Percentiles rank a stretch among this genome's conserved stretches.
These are phyloP conservation scores for Eupeodes latifasciatus DNA, from an alignment of 2,888 invertebrate species.

Conservation along the genomic window DNA sequence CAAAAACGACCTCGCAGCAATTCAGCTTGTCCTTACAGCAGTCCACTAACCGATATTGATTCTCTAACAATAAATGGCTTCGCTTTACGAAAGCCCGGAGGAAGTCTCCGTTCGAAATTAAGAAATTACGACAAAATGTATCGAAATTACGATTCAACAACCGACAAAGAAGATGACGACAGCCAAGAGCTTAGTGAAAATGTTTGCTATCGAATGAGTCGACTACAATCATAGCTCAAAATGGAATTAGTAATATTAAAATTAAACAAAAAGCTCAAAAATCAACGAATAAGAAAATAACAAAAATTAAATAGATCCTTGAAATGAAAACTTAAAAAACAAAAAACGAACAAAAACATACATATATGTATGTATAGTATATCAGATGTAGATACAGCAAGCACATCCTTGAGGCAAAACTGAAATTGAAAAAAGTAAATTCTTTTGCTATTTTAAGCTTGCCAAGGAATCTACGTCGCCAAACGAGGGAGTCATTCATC, in stretches of 20 bases:
- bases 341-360: not conserved
- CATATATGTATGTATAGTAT: no score
- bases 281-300: no score
- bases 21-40: constrained; percentile 66
- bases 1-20: constrained; percentile 65
- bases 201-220: constrained; percentile 72
- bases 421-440: constrained; percentile 40
- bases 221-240: constrained; percentile 48
- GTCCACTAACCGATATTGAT: constrained; percentile 57
- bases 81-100: constrained; percentile 63
- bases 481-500: constrained; percentile 68
- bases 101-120: constrained; percentile 69
- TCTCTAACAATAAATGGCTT: constrained; percentile 53
- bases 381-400: not conserved
- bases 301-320: not conserved
- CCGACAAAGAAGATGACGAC: constrained; percentile 44
- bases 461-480: constrained; percentile 13
- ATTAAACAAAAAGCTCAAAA: not conserved
- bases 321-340: constrained; percentile 6
- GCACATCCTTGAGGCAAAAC: not conserved
- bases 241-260: not conserved
- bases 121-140: constrained; percentile 73
- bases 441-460: not conserved
- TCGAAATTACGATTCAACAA: constrained; percentile 61
- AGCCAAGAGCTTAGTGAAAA: constrained; percentile 65